Percentiles rank a stretch among this genome's conserved stretches.
Evolutionary conservation across 2,113 vertebrate species (phyloP).

Genomic region (Peromyscus leucopus): DNA sequence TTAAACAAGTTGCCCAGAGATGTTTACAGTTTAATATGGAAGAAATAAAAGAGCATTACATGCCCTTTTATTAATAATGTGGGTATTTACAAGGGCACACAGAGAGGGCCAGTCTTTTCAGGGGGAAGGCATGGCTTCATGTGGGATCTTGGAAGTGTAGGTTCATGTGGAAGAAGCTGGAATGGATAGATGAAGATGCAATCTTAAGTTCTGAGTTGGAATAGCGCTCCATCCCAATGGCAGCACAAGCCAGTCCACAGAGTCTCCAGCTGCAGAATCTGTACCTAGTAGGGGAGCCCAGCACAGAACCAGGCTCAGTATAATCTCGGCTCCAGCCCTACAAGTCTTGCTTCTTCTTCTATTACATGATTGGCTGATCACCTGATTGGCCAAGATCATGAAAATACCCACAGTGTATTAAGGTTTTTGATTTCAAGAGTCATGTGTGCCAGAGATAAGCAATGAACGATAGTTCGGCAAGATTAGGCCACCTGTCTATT

Average conservation of each 20-base stretch:
- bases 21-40: neutral
- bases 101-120: neutral
- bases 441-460: neutral
- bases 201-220: neutral
- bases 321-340: neutral
- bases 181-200: too few species aligned
- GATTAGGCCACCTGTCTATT: neutral
- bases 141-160: neutral
- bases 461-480: neutral
- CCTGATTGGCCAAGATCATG: conserved; percentile 5
- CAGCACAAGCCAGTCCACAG: neutral
- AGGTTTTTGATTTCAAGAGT: conserved; percentile 19
- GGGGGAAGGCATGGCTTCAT: neutral
- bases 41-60: neutral
- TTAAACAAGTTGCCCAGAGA: conserved; percentile 8
- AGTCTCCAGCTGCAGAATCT: too few species aligned
- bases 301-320: neutral
- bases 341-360: neutral
- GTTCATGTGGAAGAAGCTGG: neutral
- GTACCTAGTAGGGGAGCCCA: neutral
- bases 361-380: neutral
- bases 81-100: neutral
- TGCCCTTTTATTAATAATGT: too few species aligned
- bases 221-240: fast-evolving
- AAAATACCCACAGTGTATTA: neutral